Percentiles rank a stretch among this genome's conserved stretches.
Conservation (phyloP, 1,140 invertebrate genomes). For the Drosophila ohnishii region DNA sequence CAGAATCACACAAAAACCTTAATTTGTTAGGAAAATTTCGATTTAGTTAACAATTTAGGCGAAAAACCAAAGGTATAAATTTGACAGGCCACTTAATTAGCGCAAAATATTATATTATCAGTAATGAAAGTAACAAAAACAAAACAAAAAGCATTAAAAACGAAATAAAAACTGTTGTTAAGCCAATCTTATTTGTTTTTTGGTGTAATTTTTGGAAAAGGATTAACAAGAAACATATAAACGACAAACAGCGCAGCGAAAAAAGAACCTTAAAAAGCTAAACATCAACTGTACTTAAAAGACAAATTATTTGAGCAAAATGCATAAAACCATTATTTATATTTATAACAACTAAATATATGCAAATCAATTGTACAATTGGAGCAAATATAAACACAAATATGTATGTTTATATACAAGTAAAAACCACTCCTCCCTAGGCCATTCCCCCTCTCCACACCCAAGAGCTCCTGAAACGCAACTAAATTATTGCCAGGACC, state of each 20-base stretch:
- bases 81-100: conserved; percentile 70
- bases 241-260: conserved; percentile 80
- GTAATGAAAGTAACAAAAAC: conserved; percentile 24
- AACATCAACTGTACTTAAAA: conserved; percentile 60
- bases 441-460: conserved; percentile 10
- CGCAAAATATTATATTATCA: conserved; percentile 70
- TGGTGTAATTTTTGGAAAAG: conserved; percentile 27
- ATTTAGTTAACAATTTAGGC: conserved; percentile 72
- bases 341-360: conserved; percentile 59
- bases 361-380: conserved; percentile 59
- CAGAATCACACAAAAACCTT: conserved; percentile 45
- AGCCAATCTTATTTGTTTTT: conserved; percentile 32
- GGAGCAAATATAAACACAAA: conserved; percentile 51
- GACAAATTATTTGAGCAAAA: conserved; percentile 47
- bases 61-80: conserved; percentile 46
- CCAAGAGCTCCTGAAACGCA: conserved; percentile 7
- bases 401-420: conserved; percentile 49
- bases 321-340: conserved; percentile 58
- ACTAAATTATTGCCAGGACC: conserved; percentile 13
- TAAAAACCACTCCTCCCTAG: conserved; percentile 20
- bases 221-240: conserved; percentile 61
- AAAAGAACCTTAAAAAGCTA: conserved; percentile 59
- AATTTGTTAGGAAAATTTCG: conserved; percentile 70
- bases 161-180: conserved; percentile 17
- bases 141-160: conserved; percentile 12